These are phyloP conservation scores for Hirtodrosophila trivittata DNA, from an alignment of 2,888 invertebrate genomes.

Conservation along the genomic window DNA sequence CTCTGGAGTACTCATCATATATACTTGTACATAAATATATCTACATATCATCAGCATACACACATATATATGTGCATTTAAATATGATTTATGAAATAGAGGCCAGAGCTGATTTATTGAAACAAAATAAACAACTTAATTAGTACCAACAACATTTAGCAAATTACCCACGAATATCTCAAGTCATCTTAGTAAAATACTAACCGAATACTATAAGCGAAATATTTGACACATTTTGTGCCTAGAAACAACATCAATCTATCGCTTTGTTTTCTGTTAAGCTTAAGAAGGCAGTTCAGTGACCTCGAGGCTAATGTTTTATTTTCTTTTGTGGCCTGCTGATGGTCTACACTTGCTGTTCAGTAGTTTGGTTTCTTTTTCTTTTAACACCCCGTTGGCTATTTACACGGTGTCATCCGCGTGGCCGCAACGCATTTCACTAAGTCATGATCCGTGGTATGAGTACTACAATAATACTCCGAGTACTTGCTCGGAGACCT, in stretches of 20 bases:
- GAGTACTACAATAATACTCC: constrained; percentile 3
- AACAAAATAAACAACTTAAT: constrained; percentile 34
- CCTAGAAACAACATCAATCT: not conserved
- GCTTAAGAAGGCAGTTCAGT: constrained; percentile 39
- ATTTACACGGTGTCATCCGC: constrained; percentile 64
- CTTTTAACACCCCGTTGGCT: constrained; percentile 45
- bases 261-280: not conserved
- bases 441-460: constrained; percentile 55
- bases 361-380: constrained; percentile 52
- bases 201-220: constrained; percentile 12
- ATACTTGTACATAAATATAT: too few species aligned
- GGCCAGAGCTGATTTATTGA: too few species aligned
- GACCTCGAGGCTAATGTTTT: constrained; percentile 53
- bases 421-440: constrained; percentile 45
- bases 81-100: too few species aligned
- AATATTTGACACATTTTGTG: too few species aligned
- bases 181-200: constrained; percentile 1
- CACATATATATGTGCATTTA: too few species aligned
- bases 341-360: constrained; percentile 67
- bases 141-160: constrained; percentile 9
- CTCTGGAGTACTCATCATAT: too few species aligned
- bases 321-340: constrained; percentile 30
- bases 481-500: constrained; percentile 15
- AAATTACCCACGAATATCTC: constrained; percentile 16
- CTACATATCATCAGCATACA: too few species aligned